Base-by-base conservation (phyloP, 2,113 vertebrate genomes). In the Hystrix brachyura region DNA sequence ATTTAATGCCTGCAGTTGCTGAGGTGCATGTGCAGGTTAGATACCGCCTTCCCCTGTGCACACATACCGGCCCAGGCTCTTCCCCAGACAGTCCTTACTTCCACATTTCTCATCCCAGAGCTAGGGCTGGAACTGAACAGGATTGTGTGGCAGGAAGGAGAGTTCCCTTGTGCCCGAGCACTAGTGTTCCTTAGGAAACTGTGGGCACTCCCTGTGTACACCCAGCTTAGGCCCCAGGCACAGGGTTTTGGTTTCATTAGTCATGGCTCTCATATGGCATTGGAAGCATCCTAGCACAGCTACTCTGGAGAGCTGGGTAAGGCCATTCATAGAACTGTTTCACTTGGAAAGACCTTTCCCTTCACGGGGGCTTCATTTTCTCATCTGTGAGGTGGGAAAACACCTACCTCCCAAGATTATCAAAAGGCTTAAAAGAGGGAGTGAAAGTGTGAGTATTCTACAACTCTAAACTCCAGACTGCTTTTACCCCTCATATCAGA, bases 321-420 rank as follows among this genome's bases (percentile, higher is more conserved):
- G 72, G 34, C 32, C 6, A 2, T 89, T 48, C 12, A 11, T 9
- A 21, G 48, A 86, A 43, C 29, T 92, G 64, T 85, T 88, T 69
- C 74, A 85, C 34, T 69, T 92, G 72, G 76, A 0, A 74, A 87
- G 55, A 64, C 15, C n/a, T 34, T 69, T 74, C 18, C 25, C 27
- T 7, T 92, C 46, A 48, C 12, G 1, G 25, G 60, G 53, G 4
- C 46, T 94, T 93, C 62, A 69, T 90, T 80, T 94, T 81, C 81
- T 92, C 67, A 82, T 79, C 89, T 87, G 55, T 57, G 71, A 92
- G 94, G 29, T 90, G 48, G 91, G 53, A 71, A 90, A 86, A 60
- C 13, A 80, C 18, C 51, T 46, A 15, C 25, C 29, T 89, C 38
- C 19, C 53, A 25, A 46, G 71, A 87, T 81, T 34, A 21, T 55